These are phyloP conservation scores for Scrobipalpa costella DNA, from an alignment of 2,888 invertebrate species.

Conservation along the genomic window DNA sequence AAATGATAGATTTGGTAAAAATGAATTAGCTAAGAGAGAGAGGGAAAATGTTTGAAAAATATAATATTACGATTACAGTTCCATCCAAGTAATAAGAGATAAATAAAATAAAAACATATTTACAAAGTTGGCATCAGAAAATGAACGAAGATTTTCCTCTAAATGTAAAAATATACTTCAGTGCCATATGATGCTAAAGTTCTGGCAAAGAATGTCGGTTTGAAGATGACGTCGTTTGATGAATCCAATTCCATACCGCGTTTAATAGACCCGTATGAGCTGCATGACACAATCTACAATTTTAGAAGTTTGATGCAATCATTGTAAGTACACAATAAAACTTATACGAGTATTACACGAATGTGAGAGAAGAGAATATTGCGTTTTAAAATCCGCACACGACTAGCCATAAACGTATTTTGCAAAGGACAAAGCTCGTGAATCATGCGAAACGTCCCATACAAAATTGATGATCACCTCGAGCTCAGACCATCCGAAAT, in stretches of 20 bases:
- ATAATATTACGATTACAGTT: not conserved
- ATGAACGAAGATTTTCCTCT: conserved; percentile 7
- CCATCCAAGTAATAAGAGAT: conserved; percentile 15
- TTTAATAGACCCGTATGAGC: conserved; percentile 2
- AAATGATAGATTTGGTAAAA: not conserved
- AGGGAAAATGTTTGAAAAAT: not conserved
- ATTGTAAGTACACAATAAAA: not conserved
- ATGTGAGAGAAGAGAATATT: not conserved
- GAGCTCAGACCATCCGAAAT: conserved; percentile 49
- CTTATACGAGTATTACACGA: not conserved
- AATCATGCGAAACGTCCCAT: conserved; percentile 58
- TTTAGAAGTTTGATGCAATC: conserved; percentile 11
- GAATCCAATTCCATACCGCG: not conserved
- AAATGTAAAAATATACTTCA: not conserved
- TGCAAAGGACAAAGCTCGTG: conserved; percentile 42
- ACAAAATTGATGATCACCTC: conserved; percentile 48
- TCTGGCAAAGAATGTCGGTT: not conserved
- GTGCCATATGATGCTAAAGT: not conserved
- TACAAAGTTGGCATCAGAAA: not conserved
- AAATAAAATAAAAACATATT: conserved; percentile 2
- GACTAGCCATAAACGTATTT: conserved; percentile 18
- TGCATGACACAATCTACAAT: conserved; percentile 2
- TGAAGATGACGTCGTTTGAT: not conserved
- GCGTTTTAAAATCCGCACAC: conserved; percentile 11
- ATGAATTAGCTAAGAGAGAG: not conserved